Evolutionary conservation across 35 echinoderm and acorn worm species (phyloP), one percentile per base, ranked within the genome.

Genomic region (Nesometra sesokonis): DNA sequence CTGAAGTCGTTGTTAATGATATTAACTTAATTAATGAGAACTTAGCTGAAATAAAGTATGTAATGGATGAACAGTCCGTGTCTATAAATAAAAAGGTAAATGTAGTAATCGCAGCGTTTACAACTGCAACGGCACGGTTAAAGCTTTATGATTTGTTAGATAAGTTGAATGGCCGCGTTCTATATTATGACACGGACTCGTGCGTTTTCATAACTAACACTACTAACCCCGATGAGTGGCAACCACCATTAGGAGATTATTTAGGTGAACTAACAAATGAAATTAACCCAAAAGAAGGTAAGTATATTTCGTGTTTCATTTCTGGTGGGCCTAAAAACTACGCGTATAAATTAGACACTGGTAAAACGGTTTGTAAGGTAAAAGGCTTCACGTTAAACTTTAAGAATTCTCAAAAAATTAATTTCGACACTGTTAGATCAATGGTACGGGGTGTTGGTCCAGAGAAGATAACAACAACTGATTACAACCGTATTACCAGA

Each of bases 101-200:
- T 21, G 77, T 78, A 35, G 39, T 87, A 2, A 32, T 87, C 7
- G 77, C 52, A 0, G 29, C 37, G 11, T 86, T 35, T 76, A 87
- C 11, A 0, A 84, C 82, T 33, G 27, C 80, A 30, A 43, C 77
- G n/a, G 82, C 88, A 17, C 11, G 38, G 0, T 30, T 84, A 30
- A 78, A 89, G 21, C 21, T 89, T 0, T 85, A 90, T 30, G 23
- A 36, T 0, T 84, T 77, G 17, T 37, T 90, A 0, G 82, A 90
- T 30, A 35, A 37, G 0, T 35, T 88, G 13, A 46, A 85, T 0
- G 88, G 85, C 9, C 33, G 82, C 2, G 76, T 90, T 0, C 76
- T 87, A 0, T 87, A 80, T 35, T 87, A 79, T 34, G 78, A 87
- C 36, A 87, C 86, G 11, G 86, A 79, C 35, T 90, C 82, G n/a